phyloP scores from a whole-genome alignment of 2,113 vertebrate genomes.

The Mesitornis unicolor region DNA sequence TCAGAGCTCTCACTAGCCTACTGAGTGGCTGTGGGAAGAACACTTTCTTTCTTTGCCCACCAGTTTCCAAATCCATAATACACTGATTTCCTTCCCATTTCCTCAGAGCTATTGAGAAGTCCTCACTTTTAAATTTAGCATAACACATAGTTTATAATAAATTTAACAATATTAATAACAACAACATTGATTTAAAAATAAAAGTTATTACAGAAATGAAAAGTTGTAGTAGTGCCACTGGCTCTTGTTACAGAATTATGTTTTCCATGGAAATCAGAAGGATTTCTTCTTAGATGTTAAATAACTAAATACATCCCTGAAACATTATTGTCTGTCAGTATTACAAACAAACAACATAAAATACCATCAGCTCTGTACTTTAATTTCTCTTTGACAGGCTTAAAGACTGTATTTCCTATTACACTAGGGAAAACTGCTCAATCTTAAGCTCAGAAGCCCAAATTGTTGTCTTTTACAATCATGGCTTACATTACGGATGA shows the following conservation, averaged over 20 bases:
- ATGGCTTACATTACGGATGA: not conserved
- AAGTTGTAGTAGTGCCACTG: not conserved
- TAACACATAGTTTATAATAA: not conserved
- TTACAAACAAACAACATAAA: not conserved
- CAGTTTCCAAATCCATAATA: not conserved
- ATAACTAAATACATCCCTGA: not conserved
- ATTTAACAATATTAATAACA: not conserved
- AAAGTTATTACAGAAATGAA: not conserved
- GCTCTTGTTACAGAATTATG: not conserved
- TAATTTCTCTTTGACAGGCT: not conserved
- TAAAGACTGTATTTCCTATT: not conserved
- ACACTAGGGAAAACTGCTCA: not conserved
- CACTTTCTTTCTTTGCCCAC: not conserved
- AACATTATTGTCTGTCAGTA: not conserved
- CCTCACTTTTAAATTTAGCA: not conserved
- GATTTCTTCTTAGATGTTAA: not conserved
- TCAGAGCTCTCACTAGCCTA: not conserved
- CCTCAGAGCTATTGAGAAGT: not conserved
- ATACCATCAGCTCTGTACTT: not conserved
- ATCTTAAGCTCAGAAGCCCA: not conserved
- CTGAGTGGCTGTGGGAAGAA: not conserved
- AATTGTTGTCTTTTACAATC: not conserved
- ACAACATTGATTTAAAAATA: not conserved
- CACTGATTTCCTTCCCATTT: not conserved
- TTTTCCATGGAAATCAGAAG: not conserved